Evolutionary conservation across 2,797 vertebrate species (phyloP), one percentile per base, ranked within the genome.

Genomic region (Sebastes goodei): DNA sequence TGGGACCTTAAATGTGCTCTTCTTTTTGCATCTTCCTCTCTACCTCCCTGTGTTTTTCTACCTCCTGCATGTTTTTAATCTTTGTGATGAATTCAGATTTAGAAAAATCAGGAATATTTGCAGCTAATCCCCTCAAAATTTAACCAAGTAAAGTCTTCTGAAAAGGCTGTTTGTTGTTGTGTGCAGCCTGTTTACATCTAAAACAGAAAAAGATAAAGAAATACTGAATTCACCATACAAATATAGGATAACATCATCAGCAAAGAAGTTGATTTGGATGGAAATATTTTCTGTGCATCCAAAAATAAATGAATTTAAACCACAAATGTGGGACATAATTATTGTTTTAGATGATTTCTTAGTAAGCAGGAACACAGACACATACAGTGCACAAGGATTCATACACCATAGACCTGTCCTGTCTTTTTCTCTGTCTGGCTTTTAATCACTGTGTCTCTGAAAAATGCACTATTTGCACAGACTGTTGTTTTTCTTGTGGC

Each of bases 391-490:
- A 33, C 12, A 29, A 53, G 10, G 9, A 49, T 21, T 27, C 5
- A 23, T 12, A 14, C 6, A 46, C 30, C 68, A 6, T 42, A 60
- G 52, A 0, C 17, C 70, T 33, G 6, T 71, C 29, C 23, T 12
- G 6, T 62, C 25, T 72, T 25, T 46, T 69, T 29, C 46, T 33
- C 35, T 52, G 15, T 76, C 74, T 46, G 10, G 5, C 83, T 83
- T 66, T 63, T 12, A 17, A 30, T 59, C 76, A 29, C 59, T 74
- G 55, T 74, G 63, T 88, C 69, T 87, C 66, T 70, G 74, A 46
- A 82, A 88, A 91, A 88, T 90, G 93, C 92, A 90, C 81, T 87
- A 77, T 91, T 93, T 93, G 91, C 92, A 92, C 92, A 92, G 78
- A 86, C 75, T 88, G 81, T 86, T 84, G 65, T 82, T 59, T 59